Evolutionary conservation across 2,888 invertebrate species (phyloP), one percentile per base, ranked within the genome.

Genomic region (Scaptomyza reducta): DNA sequence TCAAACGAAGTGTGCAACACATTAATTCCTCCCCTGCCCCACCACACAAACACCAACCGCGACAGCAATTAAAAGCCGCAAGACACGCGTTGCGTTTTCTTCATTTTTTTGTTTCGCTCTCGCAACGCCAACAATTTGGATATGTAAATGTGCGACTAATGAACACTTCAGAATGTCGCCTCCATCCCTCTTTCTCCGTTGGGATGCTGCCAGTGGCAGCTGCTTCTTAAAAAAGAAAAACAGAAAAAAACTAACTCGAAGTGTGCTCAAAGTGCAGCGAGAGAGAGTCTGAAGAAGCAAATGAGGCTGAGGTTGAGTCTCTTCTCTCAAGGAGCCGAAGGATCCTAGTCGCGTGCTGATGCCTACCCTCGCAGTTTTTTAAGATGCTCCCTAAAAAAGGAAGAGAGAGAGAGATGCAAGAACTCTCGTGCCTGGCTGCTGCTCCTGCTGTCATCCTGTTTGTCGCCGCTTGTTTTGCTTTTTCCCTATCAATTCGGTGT

Each of bases 121-220:
- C 47, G 40, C 50, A 35, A 35, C 40, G 75, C 76, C 53, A 80
- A 85, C 89, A 87, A 90, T 88, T 87, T 71, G 82, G 72, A 88
- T 87, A 89, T 89, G 89, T 89, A 89, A 89, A 89, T 89, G 89
- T 89, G 89, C 87, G 89, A 89, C 87, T 90, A 89, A 89, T 90
- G 89, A 89, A 89, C 88, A 88, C 89, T 87, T 89, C 78, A 79
- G 70, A 65, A 79, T 85, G 86, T 74, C 72, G 61, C 85, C 62
- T 66, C 35, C 44, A 18, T 41, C 35, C 65, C 56, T 59, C 72
- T 53, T 41, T 16, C 5, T 11, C 11, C 64, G 49, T 55, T 45
- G 49, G n/a, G 49, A 46, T 50, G 67, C 78, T 62, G 63, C 74
- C 68, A 77, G 44, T 64, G 65, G 75, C 87, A 86, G 81, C 81